Percentiles rank a stretch among this genome's conserved stretches.
Conservation (phyloP, 1,140 invertebrate genomes). For the Dysdera silvatica region DNA sequence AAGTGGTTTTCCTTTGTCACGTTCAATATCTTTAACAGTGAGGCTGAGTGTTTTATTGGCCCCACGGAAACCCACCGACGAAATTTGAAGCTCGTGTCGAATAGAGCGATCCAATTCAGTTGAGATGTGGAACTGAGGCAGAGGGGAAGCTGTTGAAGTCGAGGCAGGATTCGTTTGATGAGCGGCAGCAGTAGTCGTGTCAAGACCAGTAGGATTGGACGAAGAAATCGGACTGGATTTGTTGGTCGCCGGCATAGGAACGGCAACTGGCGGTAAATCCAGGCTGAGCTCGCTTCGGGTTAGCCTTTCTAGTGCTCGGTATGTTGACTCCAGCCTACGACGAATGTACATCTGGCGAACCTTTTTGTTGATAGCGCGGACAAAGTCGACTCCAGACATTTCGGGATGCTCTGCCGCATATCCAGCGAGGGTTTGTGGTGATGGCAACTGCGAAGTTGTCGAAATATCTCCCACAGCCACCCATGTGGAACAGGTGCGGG, state of each 20-base stretch:
- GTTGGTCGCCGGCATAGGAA: slow-evolving; percentile 14
- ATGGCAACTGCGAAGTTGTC: slow-evolving; percentile 61
- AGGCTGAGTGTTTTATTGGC: slow-evolving; percentile 42
- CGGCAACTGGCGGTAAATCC: slow-evolving; percentile 25
- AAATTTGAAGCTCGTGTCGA: slow-evolving; percentile 22
- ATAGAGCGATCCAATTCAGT: slow-evolving; percentile 14
- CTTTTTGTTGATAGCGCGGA: slow-evolving; percentile 73
- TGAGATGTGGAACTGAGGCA: slow-evolving; percentile 24
- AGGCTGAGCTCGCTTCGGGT: slow-evolving; percentile 67
- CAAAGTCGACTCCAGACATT: slow-evolving; percentile 62
- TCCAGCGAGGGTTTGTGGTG: slow-evolving; percentile 51
- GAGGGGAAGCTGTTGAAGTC: background rate
- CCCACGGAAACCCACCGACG: slow-evolving; percentile 21
- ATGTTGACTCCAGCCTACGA: slow-evolving; percentile 64
- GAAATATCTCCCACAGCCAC: slow-evolving; percentile 67
- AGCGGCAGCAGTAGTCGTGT: too few species aligned
- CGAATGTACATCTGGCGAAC: slow-evolving; percentile 65
- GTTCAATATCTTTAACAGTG: slow-evolving; percentile 67
- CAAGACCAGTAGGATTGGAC: too few species aligned
- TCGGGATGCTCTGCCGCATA: slow-evolving; percentile 37
- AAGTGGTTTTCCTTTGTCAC: slow-evolving; percentile 69
- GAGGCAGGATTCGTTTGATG: too few species aligned
- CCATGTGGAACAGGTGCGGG: slow-evolving; percentile 76
- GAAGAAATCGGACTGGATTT: slow-evolving; percentile 1
- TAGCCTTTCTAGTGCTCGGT: slow-evolving; percentile 67